Conservation (phyloP, 2,113 vertebrate genomes). For the Vicugna pacos region DNA sequence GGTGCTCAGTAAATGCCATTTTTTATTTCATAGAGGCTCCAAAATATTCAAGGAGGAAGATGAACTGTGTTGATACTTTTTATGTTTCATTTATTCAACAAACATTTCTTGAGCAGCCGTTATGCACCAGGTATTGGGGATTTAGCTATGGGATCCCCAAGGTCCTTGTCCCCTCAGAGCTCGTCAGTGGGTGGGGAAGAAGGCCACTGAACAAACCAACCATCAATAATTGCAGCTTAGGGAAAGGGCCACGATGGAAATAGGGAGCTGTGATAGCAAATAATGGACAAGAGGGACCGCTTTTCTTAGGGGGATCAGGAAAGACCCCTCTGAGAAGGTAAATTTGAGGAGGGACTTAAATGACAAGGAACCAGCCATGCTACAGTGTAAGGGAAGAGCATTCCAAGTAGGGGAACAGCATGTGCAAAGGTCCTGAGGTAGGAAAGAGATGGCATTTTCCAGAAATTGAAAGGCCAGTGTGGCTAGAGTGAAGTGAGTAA, state of each 20-base stretch:
- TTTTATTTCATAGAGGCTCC: neutral
- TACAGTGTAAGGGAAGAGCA: neutral
- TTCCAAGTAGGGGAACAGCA: neutral
- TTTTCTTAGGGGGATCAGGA: neutral
- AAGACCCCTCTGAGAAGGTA: neutral
- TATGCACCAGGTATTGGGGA: neutral
- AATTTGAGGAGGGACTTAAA: constrained; percentile 13
- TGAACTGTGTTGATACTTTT: neutral
- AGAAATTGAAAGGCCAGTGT: neutral
- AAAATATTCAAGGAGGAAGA: neutral
- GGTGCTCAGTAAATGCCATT: neutral
- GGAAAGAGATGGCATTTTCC: constrained; percentile 24
- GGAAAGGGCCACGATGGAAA: neutral
- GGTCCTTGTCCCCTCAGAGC: neutral
- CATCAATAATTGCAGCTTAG: neutral
- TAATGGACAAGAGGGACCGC: neutral
- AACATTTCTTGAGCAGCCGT: neutral
- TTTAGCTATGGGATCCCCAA: neutral
- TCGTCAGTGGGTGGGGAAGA: neutral
- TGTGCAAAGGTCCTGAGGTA: neutral
- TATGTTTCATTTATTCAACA: neutral
- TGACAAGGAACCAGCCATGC: neutral
- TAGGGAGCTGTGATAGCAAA: neutral
- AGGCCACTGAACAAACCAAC: neutral
- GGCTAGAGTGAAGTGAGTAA: neutral